Evolutionary conservation across 1,140 invertebrate genomes (phyloP).

Genomic region (Leucophenga varia): DNA sequence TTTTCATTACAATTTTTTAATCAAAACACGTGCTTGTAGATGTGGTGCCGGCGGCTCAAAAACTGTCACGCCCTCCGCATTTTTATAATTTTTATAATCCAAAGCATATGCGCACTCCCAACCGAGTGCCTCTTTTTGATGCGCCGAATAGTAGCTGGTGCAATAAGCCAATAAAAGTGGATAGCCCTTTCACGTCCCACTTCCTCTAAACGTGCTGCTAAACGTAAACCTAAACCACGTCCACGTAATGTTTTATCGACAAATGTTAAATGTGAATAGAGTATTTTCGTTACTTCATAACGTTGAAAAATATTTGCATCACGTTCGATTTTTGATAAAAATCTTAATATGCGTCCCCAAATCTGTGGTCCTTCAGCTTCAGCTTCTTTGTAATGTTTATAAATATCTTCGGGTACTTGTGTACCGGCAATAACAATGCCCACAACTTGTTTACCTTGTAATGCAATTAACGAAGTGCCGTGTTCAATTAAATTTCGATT

Average conservation of each 20-base stretch:
- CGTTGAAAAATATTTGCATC: slow-evolving; percentile 26
- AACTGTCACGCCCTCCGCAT: slow-evolving; percentile 23
- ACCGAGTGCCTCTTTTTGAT: slow-evolving; percentile 19
- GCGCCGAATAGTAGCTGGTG: slow-evolving; percentile 23
- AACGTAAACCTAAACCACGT: slow-evolving; percentile 25
- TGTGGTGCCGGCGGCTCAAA: slow-evolving; percentile 24
- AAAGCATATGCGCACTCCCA: slow-evolving; percentile 22
- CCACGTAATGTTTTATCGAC: slow-evolving; percentile 22
- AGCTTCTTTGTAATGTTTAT: slow-evolving; percentile 19
- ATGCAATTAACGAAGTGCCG: slow-evolving; percentile 22
- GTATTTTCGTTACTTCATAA: slow-evolving; percentile 18
- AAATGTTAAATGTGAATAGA: slow-evolving; percentile 27
- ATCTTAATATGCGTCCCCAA: slow-evolving; percentile 29
- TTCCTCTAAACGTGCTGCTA: slow-evolving; percentile 24
- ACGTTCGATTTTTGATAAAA: slow-evolving; percentile 22
- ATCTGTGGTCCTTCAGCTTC: neutral
- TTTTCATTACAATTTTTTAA: slow-evolving; percentile 43
- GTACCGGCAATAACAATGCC: slow-evolving; percentile 19
- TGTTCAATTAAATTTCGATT: slow-evolving; percentile 18
- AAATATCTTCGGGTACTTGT: slow-evolving; percentile 21
- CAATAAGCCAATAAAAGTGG: slow-evolving; percentile 24
- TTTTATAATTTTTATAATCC: slow-evolving; percentile 28
- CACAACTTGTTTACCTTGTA: slow-evolving; percentile 26
- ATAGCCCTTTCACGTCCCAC: slow-evolving; percentile 19
- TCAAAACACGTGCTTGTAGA: slow-evolving; percentile 25